These are phyloP conservation scores for Selenia dentaria DNA, from an alignment of 2,888 invertebrate genomes.

Conservation along the genomic window DNA sequence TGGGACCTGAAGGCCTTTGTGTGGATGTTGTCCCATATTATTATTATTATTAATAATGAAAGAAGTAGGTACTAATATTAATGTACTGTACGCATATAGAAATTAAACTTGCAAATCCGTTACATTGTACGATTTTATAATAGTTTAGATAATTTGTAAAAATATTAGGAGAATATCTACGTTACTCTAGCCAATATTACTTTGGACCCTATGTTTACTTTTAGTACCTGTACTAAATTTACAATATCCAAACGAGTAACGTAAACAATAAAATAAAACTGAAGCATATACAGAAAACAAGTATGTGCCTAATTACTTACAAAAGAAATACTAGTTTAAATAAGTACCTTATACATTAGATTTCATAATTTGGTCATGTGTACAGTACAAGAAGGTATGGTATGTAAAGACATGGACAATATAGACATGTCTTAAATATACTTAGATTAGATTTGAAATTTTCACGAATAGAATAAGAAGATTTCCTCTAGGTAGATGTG, in stretches of 20 bases:
- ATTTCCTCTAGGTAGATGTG: too few species aligned
- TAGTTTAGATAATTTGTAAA: constrained; percentile 4
- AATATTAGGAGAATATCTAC: constrained; percentile 13
- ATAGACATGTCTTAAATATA: too few species aligned
- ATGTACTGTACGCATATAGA: neutral
- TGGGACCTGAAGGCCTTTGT: too few species aligned
- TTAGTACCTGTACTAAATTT: constrained; percentile 59
- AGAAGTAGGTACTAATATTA: too few species aligned
- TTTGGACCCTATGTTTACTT: constrained; percentile 69
- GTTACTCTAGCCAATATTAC: constrained; percentile 52
- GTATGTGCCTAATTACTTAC: neutral
- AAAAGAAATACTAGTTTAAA: too few species aligned
- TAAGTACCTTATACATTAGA: too few species aligned
- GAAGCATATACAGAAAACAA: constrained; percentile 1
- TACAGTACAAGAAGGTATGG: too few species aligned
- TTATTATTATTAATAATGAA: too few species aligned
- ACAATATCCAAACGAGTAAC: constrained; percentile 43
- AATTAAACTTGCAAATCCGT: neutral
- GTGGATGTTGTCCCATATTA: too few species aligned
- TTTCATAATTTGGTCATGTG: constrained; percentile 5
- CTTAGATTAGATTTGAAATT: too few species aligned
- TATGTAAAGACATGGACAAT: too few species aligned
- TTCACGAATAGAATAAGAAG: too few species aligned
- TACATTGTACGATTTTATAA: constrained; percentile 11
- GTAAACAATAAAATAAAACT: constrained; percentile 25